Percentiles rank a stretch among this genome's conserved stretches.
Evolutionary conservation across 2,888 invertebrate genomes (phyloP).

Genomic region (Catonia carolina): DNA sequence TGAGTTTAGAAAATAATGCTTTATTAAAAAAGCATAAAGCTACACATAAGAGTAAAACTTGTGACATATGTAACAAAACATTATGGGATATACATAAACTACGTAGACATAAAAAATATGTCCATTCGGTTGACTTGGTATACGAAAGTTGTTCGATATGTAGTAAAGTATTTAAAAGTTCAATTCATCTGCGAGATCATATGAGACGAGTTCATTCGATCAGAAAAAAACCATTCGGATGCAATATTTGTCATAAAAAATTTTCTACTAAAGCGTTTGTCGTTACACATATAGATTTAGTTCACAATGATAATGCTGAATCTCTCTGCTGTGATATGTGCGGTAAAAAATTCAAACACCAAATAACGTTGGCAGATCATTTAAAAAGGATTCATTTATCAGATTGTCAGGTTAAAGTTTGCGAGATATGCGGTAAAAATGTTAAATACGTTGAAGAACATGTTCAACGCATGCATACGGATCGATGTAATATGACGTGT

Average conservation of each 20-base stretch:
- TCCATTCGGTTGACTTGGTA: too few species aligned
- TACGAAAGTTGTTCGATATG: too few species aligned
- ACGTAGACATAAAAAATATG: too few species aligned
- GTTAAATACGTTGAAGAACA: not conserved
- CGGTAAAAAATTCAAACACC: not conserved
- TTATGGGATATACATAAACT: not conserved
- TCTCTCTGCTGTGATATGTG: slow-evolving; percentile 11
- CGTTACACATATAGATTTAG: not conserved
- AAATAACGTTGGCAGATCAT: not conserved
- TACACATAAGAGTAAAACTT: too few species aligned
- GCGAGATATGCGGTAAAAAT: slow-evolving; percentile 16
- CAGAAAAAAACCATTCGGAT: not conserved
- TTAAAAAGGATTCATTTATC: too few species aligned
- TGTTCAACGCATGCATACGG: slow-evolving; percentile 1
- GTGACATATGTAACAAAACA: not conserved
- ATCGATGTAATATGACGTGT: slow-evolving; percentile 6
- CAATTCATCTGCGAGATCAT: too few species aligned
- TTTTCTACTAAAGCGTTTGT: not conserved
- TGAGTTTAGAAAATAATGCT: too few species aligned
- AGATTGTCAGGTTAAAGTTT: not conserved
- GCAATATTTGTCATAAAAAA: not conserved
- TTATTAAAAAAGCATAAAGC: too few species aligned
- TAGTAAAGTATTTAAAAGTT: too few species aligned
- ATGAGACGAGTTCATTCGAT: too few species aligned
- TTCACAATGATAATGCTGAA: not conserved